Base-by-base conservation (phyloP, 1,140 invertebrate genomes). In the Aphelenchoides besseyi region DNA sequence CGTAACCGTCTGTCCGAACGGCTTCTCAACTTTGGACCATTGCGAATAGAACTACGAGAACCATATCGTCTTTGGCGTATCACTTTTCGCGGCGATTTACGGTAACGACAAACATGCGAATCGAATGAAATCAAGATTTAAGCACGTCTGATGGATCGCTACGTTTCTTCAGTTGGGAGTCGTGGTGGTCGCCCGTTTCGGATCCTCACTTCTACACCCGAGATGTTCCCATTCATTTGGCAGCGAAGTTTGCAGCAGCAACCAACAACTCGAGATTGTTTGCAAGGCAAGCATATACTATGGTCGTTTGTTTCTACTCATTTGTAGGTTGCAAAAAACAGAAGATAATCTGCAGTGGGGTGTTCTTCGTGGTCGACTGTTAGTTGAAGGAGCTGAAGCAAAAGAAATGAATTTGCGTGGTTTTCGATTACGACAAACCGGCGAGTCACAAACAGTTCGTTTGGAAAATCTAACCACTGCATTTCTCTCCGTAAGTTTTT, bases 61-160 rank as follows among this genome's bases (percentile, higher is more conserved):
- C 55, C 55, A 33, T 59, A 8, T 33, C 5, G 18, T 8, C 55
- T 5, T 29, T 59, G 55, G 55, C 26, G 55, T 28, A 18, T 59
- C 55, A 59, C 5, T 59, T 59, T 59, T 59, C 55, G 55, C 5
- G 55, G 55, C 5, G 55, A 59, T 59, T 23, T 59, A 12, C 41
- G 41, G 41, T 48, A 16, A 23, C 41, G 41, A 48, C 23, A 48
- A 23, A 48, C 23, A 23, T 48, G 12, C 23, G 41, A 48, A 48
- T 48, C 41, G 12, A 48, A 48, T 12, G 41, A 48, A 23, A 48
- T 48, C 41, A 12, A 48, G 41, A 48, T 48, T 48, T 48, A 28
- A 59, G 55, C 5, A 23, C 5, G 5, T 33, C 55, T 5, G 55
- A 59, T 23, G 55, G 55, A 8, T 12, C 5, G 5, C 5, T 59